These are phyloP conservation scores for Olivierus martensii DNA, from an alignment of 1,140 invertebrate species.

Conservation along the genomic window DNA sequence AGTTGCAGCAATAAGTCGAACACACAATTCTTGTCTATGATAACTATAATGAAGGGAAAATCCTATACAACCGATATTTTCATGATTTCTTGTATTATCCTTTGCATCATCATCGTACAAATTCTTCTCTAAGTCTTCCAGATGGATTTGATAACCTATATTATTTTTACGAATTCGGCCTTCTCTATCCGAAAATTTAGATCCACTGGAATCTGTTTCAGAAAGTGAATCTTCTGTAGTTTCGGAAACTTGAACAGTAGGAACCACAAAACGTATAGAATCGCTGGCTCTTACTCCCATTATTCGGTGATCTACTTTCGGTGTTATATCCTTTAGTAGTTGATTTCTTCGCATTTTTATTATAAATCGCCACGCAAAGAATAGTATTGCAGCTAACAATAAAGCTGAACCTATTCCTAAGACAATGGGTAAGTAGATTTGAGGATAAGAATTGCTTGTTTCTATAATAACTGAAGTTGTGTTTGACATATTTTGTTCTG, in stretches of 20 bases:
- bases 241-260: conserved; percentile 10
- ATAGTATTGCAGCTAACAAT: neutral
- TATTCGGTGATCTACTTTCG: conserved; percentile 5
- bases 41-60: conserved; percentile 16
- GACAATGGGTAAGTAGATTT: too few relatives aligned
- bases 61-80: conserved; percentile 10
- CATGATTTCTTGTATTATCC: neutral
- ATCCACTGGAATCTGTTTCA: conserved; percentile 13
- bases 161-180: neutral
- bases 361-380: conserved; percentile 12
- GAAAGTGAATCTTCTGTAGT: conserved; percentile 14
- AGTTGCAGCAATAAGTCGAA: conserved; percentile 16
- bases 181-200: conserved; percentile 2
- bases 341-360: conserved; percentile 5
- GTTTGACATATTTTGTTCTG: too few relatives aligned
- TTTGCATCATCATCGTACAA: conserved; percentile 6
- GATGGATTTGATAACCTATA: conserved; percentile 8
- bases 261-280: conserved; percentile 18
- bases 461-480: too few relatives aligned
- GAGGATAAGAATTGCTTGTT: too few relatives aligned
- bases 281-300: conserved; percentile 14
- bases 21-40: conserved; percentile 10
- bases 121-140: conserved; percentile 11
- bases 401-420: too few relatives aligned
- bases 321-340: conserved; percentile 3